These are phyloP conservation scores for Elymnias hypermnestra DNA, from an alignment of 1,140 invertebrate species.

Conservation along the genomic window DNA sequence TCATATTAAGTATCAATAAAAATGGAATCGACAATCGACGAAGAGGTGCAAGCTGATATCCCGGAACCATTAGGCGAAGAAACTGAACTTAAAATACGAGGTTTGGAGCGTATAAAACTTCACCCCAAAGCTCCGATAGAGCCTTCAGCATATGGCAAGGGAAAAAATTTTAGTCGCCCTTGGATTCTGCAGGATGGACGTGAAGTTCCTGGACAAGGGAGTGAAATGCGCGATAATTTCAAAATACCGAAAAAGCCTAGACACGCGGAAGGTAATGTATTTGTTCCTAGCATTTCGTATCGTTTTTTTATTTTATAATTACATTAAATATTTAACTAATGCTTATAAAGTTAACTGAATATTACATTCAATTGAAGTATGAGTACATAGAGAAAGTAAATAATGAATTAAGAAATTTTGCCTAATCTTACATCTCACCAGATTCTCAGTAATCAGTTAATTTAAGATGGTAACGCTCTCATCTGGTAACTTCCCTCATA, in stretches of 20 bases:
- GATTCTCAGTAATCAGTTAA: no score
- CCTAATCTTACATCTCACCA: no score
- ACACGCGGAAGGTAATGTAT: conserved; percentile 34
- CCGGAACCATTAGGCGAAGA: conserved; percentile 44
- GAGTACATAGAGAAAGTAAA: no score
- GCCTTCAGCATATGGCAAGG: conserved; percentile 60
- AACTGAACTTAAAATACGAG: conserved; percentile 47
- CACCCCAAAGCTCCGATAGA: conserved; percentile 57
- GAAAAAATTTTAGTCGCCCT: conserved; percentile 54
- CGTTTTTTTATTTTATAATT: no score
- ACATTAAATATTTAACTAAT: no score
- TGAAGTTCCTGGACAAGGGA: conserved; percentile 37
- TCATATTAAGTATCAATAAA: no score
- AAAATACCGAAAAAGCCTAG: conserved; percentile 44
- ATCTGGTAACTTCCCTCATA: no score
- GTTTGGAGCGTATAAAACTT: conserved; percentile 54
- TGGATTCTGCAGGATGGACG: conserved; percentile 67
- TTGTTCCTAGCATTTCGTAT: neutral
- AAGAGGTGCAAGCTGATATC: conserved; percentile 55
- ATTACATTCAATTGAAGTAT: no score
- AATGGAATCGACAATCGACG: conserved; percentile 28
- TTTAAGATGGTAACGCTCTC: no score
- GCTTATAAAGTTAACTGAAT: no score
- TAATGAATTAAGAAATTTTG: no score
- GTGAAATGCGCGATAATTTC: conserved; percentile 58